phyloP scores from a whole-genome alignment of 2,113 vertebrate genomes.

The Carollia perspicillata region DNA sequence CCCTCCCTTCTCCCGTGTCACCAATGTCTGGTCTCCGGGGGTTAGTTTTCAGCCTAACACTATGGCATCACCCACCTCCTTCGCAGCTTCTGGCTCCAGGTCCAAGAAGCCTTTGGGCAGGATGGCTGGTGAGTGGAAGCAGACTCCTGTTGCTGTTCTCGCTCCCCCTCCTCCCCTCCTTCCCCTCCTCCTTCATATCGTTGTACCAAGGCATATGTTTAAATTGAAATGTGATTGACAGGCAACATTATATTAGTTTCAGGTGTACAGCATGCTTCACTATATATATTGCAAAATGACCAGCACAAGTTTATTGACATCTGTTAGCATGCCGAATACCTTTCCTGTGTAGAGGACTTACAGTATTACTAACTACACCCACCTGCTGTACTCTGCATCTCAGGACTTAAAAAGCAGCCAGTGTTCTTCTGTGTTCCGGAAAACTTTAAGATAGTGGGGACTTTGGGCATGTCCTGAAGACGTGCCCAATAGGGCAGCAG shows the following conservation, averaged over 20 bases:
- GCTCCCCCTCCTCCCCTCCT: neutral
- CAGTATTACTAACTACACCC: neutral
- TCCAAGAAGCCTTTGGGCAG: conserved; percentile 54
- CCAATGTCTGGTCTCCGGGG: conserved; percentile 44
- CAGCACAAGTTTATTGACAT: neutral
- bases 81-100: neutral
- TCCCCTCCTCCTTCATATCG: neutral
- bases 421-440: neutral
- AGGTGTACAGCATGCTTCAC: neutral
- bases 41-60: neutral
- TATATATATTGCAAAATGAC: neutral
- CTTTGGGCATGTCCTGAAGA: neutral
- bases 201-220: neutral
- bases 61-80: conserved; percentile 52
- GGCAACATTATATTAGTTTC: neutral
- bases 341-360: neutral
- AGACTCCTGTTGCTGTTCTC: neutral
- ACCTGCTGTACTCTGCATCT: neutral
- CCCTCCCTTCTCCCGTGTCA: neutral
- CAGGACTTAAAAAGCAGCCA: neutral
- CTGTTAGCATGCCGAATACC: neutral
- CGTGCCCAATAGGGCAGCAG: neutral
- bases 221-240: neutral
- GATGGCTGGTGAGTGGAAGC: conserved; percentile 63
- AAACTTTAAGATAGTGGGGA: neutral